phyloP scores from a whole-genome alignment of 2,113 vertebrate species.

The Falcunculus frontatus region DNA sequence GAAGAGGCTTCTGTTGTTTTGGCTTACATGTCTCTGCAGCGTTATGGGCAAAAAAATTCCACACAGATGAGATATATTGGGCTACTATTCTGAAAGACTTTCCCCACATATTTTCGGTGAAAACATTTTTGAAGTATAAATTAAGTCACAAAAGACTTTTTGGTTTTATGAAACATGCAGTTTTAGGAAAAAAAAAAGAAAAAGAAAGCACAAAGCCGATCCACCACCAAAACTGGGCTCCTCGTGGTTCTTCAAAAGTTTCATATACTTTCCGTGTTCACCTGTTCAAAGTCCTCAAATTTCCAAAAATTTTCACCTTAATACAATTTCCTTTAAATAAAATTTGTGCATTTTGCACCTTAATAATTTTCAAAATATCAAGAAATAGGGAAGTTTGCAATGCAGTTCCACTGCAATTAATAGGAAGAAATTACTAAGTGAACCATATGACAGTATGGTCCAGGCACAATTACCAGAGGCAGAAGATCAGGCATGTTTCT shows the following conservation, averaged over 20 bases:
- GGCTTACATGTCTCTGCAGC: neutral
- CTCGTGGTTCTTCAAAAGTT: neutral
- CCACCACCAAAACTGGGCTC: neutral
- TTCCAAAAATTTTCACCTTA: neutral
- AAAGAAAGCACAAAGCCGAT: neutral
- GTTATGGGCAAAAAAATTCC: neutral
- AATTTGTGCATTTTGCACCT: neutral
- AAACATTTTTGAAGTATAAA: neutral
- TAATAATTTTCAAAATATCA: neutral
- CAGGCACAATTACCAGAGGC: neutral
- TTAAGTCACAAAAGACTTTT: neutral
- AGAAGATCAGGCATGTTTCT: neutral
- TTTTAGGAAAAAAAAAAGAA: neutral
- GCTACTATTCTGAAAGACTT: neutral
- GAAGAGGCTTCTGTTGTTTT: neutral
- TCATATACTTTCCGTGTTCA: neutral
- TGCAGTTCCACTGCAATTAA: neutral
- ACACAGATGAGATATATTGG: neutral
- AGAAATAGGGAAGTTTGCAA: neutral
- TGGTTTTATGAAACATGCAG: neutral
- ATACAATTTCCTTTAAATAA: neutral
- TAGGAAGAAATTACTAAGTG: neutral
- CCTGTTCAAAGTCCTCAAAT: neutral
- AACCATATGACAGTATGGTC: neutral
- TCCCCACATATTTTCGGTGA: neutral